Conservation (phyloP, 1,140 invertebrate genomes). For the Rhopalosiphum padi region DNA sequence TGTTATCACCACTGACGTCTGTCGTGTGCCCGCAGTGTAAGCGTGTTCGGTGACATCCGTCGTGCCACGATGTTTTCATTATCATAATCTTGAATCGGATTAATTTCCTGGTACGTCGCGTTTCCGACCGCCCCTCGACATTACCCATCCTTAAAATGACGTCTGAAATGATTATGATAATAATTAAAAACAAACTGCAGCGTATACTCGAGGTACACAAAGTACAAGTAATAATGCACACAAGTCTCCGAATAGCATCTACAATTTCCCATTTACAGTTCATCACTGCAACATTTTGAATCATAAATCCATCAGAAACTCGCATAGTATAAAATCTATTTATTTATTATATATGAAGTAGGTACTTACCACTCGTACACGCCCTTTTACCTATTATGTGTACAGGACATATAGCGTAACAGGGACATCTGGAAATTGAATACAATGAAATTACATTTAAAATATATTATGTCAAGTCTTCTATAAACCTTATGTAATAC, state of each 20-base stretch:
- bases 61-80: conserved; percentile 27
- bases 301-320: background rate
- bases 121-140: too few relatives aligned
- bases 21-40: background rate
- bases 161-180: background rate
- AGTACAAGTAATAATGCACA: background rate
- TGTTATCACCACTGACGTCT: background rate
- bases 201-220: background rate
- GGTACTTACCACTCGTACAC: background rate
- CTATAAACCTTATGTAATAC: background rate
- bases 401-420: background rate
- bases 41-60: background rate
- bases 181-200: background rate
- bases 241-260: background rate
- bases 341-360: background rate
- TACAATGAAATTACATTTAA: background rate
- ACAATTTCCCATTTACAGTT: background rate
- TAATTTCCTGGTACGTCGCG: background rate
- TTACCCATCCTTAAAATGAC: background rate
- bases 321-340: background rate
- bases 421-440: background rate
- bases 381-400: background rate
- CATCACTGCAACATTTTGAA: background rate
- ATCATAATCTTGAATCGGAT: conserved; percentile 45
- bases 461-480: background rate